phyloP scores from a whole-genome alignment of 2,797 vertebrate genomes.

The Coregonus sp. region DNA sequence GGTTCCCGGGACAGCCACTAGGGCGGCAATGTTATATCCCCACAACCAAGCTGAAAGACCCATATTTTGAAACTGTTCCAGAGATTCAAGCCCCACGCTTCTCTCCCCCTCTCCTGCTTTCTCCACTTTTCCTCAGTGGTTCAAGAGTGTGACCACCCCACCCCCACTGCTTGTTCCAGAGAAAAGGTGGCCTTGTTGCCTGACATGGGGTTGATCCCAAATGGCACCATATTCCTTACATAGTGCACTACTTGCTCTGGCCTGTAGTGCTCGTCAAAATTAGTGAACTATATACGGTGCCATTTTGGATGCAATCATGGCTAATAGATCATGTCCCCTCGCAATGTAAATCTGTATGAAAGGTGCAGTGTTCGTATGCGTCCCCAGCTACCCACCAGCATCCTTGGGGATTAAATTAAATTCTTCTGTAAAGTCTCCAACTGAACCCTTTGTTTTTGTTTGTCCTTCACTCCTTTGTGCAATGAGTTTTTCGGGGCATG shows the following conservation, averaged over 20 bases:
- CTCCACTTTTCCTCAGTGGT: constrained; percentile 4
- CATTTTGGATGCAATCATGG: background rate
- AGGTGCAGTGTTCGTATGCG: constrained; percentile 66
- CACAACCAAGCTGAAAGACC: constrained; percentile 12
- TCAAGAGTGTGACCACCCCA: constrained; percentile 10
- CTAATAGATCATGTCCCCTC: constrained; percentile 45
- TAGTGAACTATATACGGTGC: background rate
- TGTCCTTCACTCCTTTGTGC: constrained; percentile 6
- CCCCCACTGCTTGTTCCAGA: constrained; percentile 24
- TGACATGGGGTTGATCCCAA: too few species aligned
- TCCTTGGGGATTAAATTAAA: constrained; percentile 68
- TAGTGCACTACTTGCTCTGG: too few species aligned
- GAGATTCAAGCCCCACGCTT: constrained; percentile 17
- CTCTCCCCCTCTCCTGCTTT: background rate
- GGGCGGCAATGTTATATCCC: constrained; percentile 12
- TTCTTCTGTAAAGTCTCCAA: constrained; percentile 56
- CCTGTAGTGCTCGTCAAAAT: too few species aligned
- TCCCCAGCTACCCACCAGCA: constrained; percentile 42
- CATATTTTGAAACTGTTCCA: background rate
- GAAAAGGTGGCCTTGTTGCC: constrained; percentile 5
- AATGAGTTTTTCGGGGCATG: constrained; percentile 21
- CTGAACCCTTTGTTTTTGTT: constrained; percentile 19
- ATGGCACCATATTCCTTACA: too few species aligned
- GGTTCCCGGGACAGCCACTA: background rate
- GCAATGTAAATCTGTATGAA: constrained; percentile 72